phyloP scores from a whole-genome alignment of 2,888 invertebrate species.

The Willowsia nigromaculata region DNA sequence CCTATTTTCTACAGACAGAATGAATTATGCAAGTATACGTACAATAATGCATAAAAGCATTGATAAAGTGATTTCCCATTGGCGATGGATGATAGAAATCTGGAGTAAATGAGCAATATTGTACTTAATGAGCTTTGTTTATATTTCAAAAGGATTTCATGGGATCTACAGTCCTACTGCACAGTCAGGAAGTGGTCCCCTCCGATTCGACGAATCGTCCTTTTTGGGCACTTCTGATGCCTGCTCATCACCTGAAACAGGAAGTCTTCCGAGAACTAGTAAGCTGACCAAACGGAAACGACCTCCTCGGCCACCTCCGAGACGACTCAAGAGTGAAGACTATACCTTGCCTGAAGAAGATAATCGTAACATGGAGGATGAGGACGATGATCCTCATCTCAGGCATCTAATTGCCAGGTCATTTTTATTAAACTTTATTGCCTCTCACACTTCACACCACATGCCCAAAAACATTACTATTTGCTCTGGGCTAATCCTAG shows the following conservation, averaged over 20 bases:
- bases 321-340: conserved; percentile 78
- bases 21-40: no score
- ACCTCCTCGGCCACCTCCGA: conserved; percentile 78
- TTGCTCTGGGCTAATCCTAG: neutral
- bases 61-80: no score
- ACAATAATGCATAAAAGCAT: no score
- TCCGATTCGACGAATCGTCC: conserved; percentile 78
- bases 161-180: conserved; percentile 78
- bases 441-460: conserved; percentile 17
- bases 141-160: conserved; percentile 73
- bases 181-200: conserved; percentile 77
- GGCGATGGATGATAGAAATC: no score
- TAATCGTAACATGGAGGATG: conserved; percentile 72
- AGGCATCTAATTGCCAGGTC: conserved; percentile 78
- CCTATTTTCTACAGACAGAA: no score
- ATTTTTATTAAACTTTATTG: conserved; percentile 55
- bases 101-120: no score
- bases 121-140: no score
- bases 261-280: conserved; percentile 78
- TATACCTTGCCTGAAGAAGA: conserved; percentile 77
- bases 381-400: conserved; percentile 77
- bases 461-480: neutral
- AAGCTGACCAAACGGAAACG: conserved; percentile 78
- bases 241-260: conserved; percentile 78
- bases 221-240: conserved; percentile 78